These are phyloP conservation scores for Aptenodytes patagonicus DNA, from an alignment of 2,113 vertebrate genomes.

Conservation along the genomic window DNA sequence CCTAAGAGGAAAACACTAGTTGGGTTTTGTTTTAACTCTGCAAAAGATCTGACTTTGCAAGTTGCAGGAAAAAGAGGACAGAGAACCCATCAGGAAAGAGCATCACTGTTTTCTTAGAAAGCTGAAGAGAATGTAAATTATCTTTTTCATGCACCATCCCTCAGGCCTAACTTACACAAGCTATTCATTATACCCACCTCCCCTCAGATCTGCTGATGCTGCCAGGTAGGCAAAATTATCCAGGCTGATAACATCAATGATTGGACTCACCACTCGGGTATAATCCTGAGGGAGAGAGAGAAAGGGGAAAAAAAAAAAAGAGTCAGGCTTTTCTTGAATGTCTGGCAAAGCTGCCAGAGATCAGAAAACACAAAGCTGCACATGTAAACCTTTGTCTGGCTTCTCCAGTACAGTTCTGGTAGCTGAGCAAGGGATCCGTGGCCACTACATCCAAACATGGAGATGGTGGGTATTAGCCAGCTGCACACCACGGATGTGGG, in stretches of 20 bases:
- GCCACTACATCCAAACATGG: background rate
- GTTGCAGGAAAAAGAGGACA: background rate
- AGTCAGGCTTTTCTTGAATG: background rate
- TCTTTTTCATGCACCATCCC: background rate
- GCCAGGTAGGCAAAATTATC: slow-evolving; percentile 98
- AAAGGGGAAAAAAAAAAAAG: background rate
- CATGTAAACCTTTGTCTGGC: background rate
- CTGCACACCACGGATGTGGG: background rate
- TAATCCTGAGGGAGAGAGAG: slow-evolving; percentile 81
- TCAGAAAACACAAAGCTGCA: background rate
- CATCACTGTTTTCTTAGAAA: background rate
- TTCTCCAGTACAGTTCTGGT: background rate
- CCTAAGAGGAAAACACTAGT: background rate
- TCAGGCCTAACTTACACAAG: background rate
- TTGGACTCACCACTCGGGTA: slow-evolving; percentile 95
- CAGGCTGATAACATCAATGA: slow-evolving; percentile 99
- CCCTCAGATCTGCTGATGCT: slow-evolving; percentile 94
- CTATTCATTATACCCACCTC: slow-evolving; percentile 81
- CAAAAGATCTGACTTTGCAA: background rate
- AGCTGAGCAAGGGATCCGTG: background rate
- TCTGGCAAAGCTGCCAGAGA: background rate
- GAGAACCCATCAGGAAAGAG: background rate
- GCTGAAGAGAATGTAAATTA: background rate
- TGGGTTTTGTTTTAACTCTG: background rate
- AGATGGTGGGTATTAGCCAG: background rate